Percentiles rank a stretch among this genome's conserved stretches.
Conservation (phyloP, 2,113 vertebrate genomes). For the Pandion haliaetus region DNA sequence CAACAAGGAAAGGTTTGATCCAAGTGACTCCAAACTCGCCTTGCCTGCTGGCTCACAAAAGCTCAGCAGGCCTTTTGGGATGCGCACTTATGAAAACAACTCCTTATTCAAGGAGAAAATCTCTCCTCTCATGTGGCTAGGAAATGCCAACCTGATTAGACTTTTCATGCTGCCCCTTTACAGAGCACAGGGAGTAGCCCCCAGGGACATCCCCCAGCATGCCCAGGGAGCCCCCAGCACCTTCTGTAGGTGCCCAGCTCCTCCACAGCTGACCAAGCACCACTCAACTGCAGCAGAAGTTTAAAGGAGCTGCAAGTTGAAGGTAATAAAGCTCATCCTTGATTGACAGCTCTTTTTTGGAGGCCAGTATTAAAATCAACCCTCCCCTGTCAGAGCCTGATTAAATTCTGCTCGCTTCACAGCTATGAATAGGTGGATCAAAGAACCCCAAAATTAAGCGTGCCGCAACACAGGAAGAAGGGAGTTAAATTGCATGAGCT, state of each 20-base stretch:
- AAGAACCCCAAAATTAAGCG: conserved; percentile 43
- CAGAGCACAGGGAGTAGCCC: neutral
- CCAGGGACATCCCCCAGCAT: rapidly evolving
- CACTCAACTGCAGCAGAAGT: neutral
- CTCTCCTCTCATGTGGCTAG: neutral
- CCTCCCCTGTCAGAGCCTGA: neutral
- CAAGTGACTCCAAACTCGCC: neutral
- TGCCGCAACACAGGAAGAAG: neutral
- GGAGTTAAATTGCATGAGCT: conserved; percentile 33
- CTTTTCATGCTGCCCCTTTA: neutral
- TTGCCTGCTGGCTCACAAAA: neutral
- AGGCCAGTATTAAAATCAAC: neutral
- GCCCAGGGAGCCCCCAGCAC: neutral
- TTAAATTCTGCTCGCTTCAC: conserved; percentile 52
- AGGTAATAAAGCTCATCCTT: conserved; percentile 21
- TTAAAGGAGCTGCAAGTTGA: neutral
- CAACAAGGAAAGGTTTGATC: neutral
- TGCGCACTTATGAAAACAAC: neutral
- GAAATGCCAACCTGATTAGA: neutral
- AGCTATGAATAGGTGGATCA: conserved; percentile 47
- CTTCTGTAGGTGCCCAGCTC: neutral
- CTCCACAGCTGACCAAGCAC: conserved; percentile 7
- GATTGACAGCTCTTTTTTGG: conserved; percentile 34
- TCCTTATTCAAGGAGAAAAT: neutral
- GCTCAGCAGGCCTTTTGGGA: conserved; percentile 6